Evolutionary conservation across 2,113 vertebrate genomes (phyloP).

Genomic region (Regulus satrapa): DNA sequence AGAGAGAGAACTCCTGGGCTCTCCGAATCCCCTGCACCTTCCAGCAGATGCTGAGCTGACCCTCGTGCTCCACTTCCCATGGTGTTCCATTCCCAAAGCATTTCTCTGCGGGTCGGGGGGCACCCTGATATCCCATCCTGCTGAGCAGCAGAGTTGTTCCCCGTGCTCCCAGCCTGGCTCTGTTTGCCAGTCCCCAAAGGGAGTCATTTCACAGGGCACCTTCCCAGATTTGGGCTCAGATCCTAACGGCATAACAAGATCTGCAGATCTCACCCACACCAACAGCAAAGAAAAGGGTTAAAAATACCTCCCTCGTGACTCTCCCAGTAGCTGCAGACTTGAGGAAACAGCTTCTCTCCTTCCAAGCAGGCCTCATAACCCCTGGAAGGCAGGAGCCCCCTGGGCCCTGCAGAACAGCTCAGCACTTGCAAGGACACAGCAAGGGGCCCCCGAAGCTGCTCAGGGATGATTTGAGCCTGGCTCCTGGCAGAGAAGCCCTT

Average conservation of each 20-base stretch:
- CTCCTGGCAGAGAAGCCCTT: background rate
- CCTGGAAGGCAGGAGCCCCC: background rate
- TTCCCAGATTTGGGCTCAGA: background rate
- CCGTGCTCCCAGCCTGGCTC: background rate
- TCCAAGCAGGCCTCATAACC: background rate
- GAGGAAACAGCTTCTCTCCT: background rate
- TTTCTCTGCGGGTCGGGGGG: background rate
- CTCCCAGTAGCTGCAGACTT: background rate
- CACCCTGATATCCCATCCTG: background rate
- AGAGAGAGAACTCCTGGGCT: background rate
- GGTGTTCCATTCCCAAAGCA: fast-evolving
- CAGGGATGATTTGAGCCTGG: background rate
- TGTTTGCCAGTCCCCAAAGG: background rate
- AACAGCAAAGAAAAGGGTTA: background rate
- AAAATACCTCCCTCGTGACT: background rate
- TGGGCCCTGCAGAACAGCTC: background rate
- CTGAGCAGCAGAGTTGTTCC: background rate
- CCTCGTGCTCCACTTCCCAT: background rate
- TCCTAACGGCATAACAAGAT: background rate
- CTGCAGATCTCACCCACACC: background rate
- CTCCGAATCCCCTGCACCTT: background rate
- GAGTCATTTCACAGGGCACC: fast-evolving
- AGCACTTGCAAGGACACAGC: background rate
- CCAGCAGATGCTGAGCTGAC: background rate
- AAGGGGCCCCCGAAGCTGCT: background rate